Conservation (phyloP, 2,888 invertebrate genomes). For the Acrobasis repandana region DNA sequence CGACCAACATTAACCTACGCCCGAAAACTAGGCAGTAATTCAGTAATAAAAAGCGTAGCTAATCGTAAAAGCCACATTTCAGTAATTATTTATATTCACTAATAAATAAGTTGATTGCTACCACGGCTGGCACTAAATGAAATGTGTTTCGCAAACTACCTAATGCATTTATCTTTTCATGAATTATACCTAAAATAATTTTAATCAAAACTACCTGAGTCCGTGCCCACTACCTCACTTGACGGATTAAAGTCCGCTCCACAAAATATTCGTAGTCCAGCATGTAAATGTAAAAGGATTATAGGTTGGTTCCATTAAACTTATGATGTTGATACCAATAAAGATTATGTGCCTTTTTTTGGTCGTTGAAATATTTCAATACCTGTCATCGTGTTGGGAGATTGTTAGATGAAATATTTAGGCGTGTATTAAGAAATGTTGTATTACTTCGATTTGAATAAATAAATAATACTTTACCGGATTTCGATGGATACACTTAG, state of each 20-base stretch:
- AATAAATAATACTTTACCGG: neutral
- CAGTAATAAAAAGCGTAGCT: neutral
- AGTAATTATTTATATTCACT: neutral
- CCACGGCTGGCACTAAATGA: neutral
- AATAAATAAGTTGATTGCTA: neutral
- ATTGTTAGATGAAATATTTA: conserved; percentile 25
- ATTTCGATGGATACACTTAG: neutral
- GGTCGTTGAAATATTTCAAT: conserved; percentile 34
- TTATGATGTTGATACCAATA: conserved; percentile 61
- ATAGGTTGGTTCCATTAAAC: conserved; percentile 62
- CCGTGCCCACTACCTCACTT: conserved; percentile 62
- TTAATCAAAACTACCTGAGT: conserved; percentile 49
- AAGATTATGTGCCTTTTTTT: conserved; percentile 49
- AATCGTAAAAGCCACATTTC: neutral
- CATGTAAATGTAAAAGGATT: conserved; percentile 66
- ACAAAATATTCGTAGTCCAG: conserved; percentile 62
- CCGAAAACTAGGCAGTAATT: neutral
- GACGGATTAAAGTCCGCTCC: conserved; percentile 65
- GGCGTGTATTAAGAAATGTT: conserved; percentile 4
- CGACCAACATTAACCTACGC: conserved; percentile 1
- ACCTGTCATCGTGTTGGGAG: conserved; percentile 33
- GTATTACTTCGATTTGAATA: conserved; percentile 18
- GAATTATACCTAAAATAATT: conserved; percentile 34
- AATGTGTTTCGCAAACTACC: too few species aligned
- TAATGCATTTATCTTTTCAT: neutral